A percentile compares a stretch with the other conserved stretches of the same genome.
These are phyloP conservation scores for Takifugu flavidus DNA, from an alignment of 2,113 vertebrate species.

Conservation along the genomic window DNA sequence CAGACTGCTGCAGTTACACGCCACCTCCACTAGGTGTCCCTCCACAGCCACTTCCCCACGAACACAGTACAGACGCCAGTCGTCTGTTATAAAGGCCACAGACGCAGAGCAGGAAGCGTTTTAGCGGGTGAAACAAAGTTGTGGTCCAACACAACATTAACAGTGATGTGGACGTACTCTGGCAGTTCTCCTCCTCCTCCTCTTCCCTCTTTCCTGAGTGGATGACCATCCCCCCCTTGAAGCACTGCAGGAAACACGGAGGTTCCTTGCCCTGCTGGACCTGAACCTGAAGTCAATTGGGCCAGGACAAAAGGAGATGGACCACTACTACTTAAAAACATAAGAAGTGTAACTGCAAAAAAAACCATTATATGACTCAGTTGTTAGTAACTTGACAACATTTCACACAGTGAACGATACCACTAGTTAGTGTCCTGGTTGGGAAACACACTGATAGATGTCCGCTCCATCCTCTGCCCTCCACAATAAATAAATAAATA, in stretches of 20 bases:
- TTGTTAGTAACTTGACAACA: no score
- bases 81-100: constrained; percentile 69
- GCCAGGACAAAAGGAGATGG: neutral
- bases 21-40: constrained; percentile 94
- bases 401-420: no score
- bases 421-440: no score
- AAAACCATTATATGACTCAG: no score
- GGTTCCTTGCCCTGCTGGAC: constrained; percentile 97
- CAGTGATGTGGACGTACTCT: constrained; percentile 74
- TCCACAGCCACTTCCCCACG: constrained; percentile 88
- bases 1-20: constrained; percentile 95
- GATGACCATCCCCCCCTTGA: constrained; percentile 95
- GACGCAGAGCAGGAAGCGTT: no score
- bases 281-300: constrained; percentile 79
- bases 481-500: no score
- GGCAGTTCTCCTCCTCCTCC: constrained; percentile 81
- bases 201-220: constrained; percentile 94
- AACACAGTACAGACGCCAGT: constrained; percentile 96
- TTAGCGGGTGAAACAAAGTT: no score
- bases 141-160: no score
- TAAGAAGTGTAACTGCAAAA: no score
- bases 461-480: no score
- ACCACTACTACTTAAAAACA: no score
- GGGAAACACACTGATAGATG: no score
- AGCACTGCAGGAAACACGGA: constrained; percentile 95